Base-by-base conservation (phyloP, 1,140 invertebrate genomes). In the Orchestia grillus region DNA sequence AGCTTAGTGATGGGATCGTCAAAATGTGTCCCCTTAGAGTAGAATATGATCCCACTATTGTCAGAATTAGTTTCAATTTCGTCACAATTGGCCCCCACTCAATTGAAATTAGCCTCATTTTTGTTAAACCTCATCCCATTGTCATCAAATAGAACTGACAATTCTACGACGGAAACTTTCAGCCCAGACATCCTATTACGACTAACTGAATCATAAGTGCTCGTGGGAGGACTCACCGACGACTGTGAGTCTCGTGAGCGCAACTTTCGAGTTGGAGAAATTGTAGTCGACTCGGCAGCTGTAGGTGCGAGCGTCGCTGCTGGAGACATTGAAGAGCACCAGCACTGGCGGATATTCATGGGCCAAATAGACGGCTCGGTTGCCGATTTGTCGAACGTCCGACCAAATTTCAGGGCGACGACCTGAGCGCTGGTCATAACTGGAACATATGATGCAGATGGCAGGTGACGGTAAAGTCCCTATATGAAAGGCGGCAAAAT, bases 271-370 rank as follows among this genome's bases (percentile, higher is more conserved):
- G 90, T 97, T 97, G 44, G 96, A 97, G 92, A 96, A 96, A 62
- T 96, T 95, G 92, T 96, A 97, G 96, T 97, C 96, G 16, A 97
- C 96, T 47, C 96, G 92, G 91, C 96, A 97, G 41, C 96, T 96
- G 62, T 97, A 97, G 23, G 96, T 62, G 43, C 96, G 91, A 6
- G 96, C 96, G 45, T 97, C 96, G 6, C 95, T 88, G 44, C 96
- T 95, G n/a, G 96, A 90, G 88, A 95, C 95, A 44, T 96, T 95
- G 94, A 97, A 96, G 43, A 97, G 96, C 47, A 96, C 90, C 95
- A 97, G 96, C 95, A 96, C 96, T 3, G 96, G 96, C 23, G 96
- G 96, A 91, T 96, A 96, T 91, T 96, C 96, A 87, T 96, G 96
- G 11, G 96, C 96, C 62, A 97, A 95, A 96, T 96, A 97, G 96